Evolutionary conservation across 1,140 invertebrate genomes (phyloP).

Genomic region (Apocrypta bakeri): DNA sequence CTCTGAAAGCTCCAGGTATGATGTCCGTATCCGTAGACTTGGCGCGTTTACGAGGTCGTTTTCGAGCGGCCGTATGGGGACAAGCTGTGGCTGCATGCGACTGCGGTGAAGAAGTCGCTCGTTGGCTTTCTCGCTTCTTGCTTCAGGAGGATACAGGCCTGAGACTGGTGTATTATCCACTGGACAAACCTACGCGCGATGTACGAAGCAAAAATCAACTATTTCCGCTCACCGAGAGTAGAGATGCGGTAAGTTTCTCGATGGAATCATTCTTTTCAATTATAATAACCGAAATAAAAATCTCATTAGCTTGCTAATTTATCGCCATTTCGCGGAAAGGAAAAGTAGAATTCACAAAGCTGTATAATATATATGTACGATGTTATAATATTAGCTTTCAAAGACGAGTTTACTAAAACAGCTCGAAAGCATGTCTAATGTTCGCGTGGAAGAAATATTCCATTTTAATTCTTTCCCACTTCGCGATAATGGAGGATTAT

Average conservation of each 20-base stretch:
- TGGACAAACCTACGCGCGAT: conserved; percentile 67
- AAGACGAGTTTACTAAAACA: neutral
- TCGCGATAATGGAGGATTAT: neutral
- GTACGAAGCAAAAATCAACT: conserved; percentile 58
- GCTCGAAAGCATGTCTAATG: neutral
- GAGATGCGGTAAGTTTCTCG: conserved; percentile 62
- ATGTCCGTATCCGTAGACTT: conserved; percentile 74
- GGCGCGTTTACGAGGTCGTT: conserved; percentile 70
- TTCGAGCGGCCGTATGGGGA: conserved; percentile 73
- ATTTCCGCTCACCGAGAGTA: conserved; percentile 57
- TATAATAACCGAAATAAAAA: too few species aligned
- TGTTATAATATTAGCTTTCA: neutral
- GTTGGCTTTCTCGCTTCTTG: conserved; percentile 78
- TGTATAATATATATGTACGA: neutral
- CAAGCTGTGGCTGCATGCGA: conserved; percentile 74
- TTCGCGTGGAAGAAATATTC: neutral
- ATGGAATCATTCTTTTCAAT: too few species aligned
- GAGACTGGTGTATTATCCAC: conserved; percentile 77
- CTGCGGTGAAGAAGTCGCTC: conserved; percentile 78
- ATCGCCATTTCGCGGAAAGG: neutral
- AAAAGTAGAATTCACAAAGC: neutral
- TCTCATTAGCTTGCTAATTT: too few species aligned
- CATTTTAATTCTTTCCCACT: neutral
- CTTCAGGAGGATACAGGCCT: conserved; percentile 75
- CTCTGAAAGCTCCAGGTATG: conserved; percentile 72